Conservation (phyloP, 2,888 invertebrate species). For the Ephialtes manifestator region DNA sequence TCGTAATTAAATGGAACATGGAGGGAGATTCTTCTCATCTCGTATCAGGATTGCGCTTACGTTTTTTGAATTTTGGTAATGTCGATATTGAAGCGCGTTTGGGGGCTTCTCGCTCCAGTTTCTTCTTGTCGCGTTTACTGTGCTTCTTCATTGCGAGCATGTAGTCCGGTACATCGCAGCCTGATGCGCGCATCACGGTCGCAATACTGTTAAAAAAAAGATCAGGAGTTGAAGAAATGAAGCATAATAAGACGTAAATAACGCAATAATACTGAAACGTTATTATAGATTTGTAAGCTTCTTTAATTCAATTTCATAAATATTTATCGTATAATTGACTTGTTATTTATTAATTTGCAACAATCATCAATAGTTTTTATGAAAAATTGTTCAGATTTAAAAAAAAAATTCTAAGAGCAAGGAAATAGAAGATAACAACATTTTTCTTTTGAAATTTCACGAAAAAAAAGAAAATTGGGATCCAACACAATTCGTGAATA, state of each 20-base stretch:
- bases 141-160: slow-evolving; percentile 93
- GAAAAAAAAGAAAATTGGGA: neutral
- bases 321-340: too few relatives aligned
- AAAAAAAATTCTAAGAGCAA: too few relatives aligned
- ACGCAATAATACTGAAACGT: neutral
- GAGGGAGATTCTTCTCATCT: slow-evolving; percentile 27
- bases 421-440: too few relatives aligned
- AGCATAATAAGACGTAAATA: neutral
- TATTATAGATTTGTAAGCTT: neutral
- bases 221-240: neutral
- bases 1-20: neutral
- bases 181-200: slow-evolving; percentile 95
- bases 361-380: too few relatives aligned
- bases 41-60: slow-evolving; percentile 66
- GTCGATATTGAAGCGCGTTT: slow-evolving; percentile 90
- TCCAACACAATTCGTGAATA: too few relatives aligned
- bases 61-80: slow-evolving; percentile 84
- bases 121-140: slow-evolving; percentile 89
- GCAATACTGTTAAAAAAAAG: slow-evolving; percentile 90
- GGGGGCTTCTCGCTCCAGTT: slow-evolving; percentile 88
- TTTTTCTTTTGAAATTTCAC: neutral
- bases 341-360: too few relatives aligned
- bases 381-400: too few relatives aligned
- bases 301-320: too few relatives aligned
- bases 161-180: slow-evolving; percentile 96